phyloP scores from a whole-genome alignment of 2,797 vertebrate genomes.

The Cheirogaleus major region DNA sequence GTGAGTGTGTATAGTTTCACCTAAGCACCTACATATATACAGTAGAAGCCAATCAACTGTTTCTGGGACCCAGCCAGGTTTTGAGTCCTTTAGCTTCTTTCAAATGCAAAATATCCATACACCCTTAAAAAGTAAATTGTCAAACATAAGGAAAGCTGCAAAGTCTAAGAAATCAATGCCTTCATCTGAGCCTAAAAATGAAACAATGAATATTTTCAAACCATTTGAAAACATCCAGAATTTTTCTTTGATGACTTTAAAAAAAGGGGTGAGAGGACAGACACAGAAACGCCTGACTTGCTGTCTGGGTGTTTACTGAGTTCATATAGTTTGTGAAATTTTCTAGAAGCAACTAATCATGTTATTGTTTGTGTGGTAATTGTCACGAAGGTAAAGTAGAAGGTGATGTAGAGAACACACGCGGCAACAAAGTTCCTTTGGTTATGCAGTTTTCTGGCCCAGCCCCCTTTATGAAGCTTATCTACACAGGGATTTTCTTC shows the following conservation, averaged over 20 bases:
- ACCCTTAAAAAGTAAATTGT: background rate
- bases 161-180: background rate
- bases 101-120: background rate
- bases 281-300: background rate
- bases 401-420: background rate
- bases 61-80: background rate
- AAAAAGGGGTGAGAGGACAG: background rate
- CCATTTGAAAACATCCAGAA: constrained; percentile 19
- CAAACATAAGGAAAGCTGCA: background rate
- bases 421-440: background rate
- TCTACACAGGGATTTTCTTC: constrained; percentile 40
- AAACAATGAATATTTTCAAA: constrained; percentile 35
- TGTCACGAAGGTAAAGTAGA: background rate
- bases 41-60: background rate
- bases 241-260: constrained; percentile 29
- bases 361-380: constrained; percentile 4
- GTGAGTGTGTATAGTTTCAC: background rate
- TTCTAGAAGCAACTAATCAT: background rate
- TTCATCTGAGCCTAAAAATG: constrained; percentile 30
- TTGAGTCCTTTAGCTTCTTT: background rate
- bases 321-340: background rate
- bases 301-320: background rate
- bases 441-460: background rate
- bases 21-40: background rate
- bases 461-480: background rate